These are phyloP conservation scores for Anthopleura xanthogrammica DNA, from an alignment of 92 coral and sea anemone genomes.

Conservation along the genomic window DNA sequence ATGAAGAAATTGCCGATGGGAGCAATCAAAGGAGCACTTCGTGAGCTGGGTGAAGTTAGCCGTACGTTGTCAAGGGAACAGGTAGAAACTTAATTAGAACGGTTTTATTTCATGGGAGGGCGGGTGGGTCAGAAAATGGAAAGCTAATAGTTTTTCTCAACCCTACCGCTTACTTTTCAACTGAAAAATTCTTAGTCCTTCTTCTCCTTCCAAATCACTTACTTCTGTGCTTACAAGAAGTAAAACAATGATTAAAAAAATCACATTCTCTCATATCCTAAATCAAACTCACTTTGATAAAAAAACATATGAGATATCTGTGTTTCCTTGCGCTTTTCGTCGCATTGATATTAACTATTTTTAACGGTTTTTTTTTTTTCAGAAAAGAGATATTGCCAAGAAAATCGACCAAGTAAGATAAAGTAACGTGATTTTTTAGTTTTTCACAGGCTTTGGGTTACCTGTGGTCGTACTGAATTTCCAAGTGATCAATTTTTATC, in stretches of 20 bases:
- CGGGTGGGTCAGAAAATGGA: too few species aligned
- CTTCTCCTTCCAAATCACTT: background rate
- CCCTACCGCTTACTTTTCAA: background rate
- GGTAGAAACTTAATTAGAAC: background rate
- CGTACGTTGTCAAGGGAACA: conserved; percentile 9
- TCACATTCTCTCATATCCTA: too few species aligned
- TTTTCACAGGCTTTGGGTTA: background rate
- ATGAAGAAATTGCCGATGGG: background rate
- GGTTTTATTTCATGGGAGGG: background rate
- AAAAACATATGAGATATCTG: too few species aligned
- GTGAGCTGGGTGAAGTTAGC: background rate
- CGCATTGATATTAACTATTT: too few species aligned
- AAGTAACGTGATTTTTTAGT: background rate
- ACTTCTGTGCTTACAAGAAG: too few species aligned
- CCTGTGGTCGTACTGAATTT: background rate
- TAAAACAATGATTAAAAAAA: too few species aligned
- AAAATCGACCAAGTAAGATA: conserved; percentile 8
- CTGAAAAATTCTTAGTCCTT: background rate
- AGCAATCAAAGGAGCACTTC: conserved; percentile 3
- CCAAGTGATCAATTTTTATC: too few species aligned
- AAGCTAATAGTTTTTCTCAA: too few species aligned
- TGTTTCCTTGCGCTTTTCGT: too few species aligned
- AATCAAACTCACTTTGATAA: too few species aligned
- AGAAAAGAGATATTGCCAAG: conserved; percentile 8
- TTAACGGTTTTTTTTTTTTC: background rate